Evolutionary conservation across 2,797 vertebrate species (phyloP).

Genomic region (Crypturellus tataupa): DNA sequence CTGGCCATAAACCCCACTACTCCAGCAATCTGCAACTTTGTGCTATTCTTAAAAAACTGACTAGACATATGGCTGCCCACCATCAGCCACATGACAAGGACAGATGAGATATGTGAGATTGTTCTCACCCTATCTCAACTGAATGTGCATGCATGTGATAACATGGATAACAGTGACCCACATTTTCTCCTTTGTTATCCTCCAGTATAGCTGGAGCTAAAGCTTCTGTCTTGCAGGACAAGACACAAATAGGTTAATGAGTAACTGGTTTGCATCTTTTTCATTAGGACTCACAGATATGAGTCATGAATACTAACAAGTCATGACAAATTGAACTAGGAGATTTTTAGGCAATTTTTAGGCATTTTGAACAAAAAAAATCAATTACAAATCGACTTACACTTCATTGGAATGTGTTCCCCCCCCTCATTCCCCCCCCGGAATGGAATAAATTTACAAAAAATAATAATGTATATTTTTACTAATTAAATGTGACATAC

Average conservation of each 20-base stretch:
- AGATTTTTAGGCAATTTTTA: not conserved
- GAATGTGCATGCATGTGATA: accelerated
- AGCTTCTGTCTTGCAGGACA: not conserved
- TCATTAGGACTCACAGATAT: not conserved
- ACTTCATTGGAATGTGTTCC: not conserved
- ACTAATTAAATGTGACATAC: not conserved
- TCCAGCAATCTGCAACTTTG: not conserved
- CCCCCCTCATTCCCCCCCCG: not conserved
- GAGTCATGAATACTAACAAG: not conserved
- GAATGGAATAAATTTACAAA: not conserved
- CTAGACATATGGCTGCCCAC: not conserved
- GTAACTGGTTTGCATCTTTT: not conserved
- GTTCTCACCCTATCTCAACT: accelerated
- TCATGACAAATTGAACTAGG: not conserved
- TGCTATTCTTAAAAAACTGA: not conserved
- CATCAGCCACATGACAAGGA: not conserved
- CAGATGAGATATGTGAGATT: not conserved
- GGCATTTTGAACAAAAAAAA: not conserved
- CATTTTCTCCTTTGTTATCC: not conserved
- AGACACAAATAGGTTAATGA: not conserved
- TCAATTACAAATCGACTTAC: not conserved
- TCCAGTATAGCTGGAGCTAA: not conserved
- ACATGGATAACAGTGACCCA: not conserved
- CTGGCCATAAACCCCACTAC: not conserved
- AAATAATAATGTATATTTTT: not conserved